Percentiles rank a stretch among this genome's conserved stretches.
Conservation (phyloP, 2,113 vertebrate species). For the Actenoides lindsayi region DNA sequence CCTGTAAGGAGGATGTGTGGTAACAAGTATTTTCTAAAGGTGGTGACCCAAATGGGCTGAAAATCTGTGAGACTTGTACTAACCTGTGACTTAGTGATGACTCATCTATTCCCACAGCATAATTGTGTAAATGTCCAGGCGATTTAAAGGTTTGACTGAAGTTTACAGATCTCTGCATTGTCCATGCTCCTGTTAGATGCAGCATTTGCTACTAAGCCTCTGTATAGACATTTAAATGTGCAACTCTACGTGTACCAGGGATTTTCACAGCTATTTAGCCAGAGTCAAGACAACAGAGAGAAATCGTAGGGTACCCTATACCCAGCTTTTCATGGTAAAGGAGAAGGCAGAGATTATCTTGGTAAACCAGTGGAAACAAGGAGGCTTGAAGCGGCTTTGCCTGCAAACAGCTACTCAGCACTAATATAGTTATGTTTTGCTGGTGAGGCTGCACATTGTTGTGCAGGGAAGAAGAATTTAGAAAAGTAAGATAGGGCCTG, state of each 20-base stretch:
- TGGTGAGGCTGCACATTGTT: rapidly evolving
- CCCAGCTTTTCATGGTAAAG: not conserved
- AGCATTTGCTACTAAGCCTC: not conserved
- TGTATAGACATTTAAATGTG: not conserved
- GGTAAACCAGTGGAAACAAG: not conserved
- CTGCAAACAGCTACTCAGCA: not conserved
- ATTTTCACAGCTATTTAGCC: not conserved
- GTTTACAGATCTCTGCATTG: not conserved
- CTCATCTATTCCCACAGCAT: not conserved
- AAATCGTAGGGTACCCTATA: not conserved
- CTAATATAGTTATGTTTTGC: not conserved
- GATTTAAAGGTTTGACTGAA: not conserved
- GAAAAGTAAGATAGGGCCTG: not conserved
- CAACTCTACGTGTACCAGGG: not conserved
- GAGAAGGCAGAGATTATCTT: not conserved
- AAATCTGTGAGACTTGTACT: not conserved
- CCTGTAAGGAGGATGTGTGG: not conserved
- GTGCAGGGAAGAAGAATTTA: not conserved
- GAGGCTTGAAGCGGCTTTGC: not conserved
- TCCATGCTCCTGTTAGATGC: not conserved
- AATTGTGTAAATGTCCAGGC: not conserved
- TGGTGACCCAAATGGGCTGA: not conserved
- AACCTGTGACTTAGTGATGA: not conserved
- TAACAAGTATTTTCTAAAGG: not conserved
- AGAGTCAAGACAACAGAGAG: not conserved